A percentile compares a stretch with the other conserved stretches of the same genome.
Conservation (phyloP, 2,888 invertebrate genomes). For the Caenorhabditis parvicauda region DNA sequence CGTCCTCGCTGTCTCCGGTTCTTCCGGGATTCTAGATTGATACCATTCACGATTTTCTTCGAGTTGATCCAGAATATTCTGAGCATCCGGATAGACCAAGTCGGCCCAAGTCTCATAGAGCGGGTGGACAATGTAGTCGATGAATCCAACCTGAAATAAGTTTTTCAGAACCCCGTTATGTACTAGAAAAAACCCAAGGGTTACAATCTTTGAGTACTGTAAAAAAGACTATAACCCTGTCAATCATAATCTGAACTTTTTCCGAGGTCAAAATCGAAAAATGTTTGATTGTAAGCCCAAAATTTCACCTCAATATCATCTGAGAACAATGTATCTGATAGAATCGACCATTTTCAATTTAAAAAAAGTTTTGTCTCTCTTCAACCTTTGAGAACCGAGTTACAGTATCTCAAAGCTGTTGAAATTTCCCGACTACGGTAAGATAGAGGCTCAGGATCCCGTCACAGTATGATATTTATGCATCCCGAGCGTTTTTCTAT, state of each 20-base stretch:
- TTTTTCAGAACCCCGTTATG: neutral
- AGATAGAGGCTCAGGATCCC: too few relatives aligned
- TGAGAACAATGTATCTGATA: neutral
- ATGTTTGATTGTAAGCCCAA: too few relatives aligned
- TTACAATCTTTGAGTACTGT: neutral
- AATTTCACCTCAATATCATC: too few relatives aligned
- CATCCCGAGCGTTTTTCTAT: too few relatives aligned
- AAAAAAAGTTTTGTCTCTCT: too few relatives aligned
- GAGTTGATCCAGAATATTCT: slow-evolving; percentile 92
- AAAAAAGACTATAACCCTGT: neutral
- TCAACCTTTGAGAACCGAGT: too few relatives aligned
- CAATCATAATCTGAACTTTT: neutral
- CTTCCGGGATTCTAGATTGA: slow-evolving; percentile 56
- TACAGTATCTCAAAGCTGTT: too few relatives aligned
- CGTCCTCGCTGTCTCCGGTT: slow-evolving; percentile 37
- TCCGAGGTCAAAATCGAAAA: neutral
- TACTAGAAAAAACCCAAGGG: neutral
- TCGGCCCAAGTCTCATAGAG: slow-evolving; percentile 99
- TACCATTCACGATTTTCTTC: slow-evolving; percentile 81
- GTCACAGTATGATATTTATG: neutral
- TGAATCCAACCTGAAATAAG: slow-evolving; percentile 81
- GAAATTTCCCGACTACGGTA: too few relatives aligned
- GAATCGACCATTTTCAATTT: too few relatives aligned
- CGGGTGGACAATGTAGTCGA: slow-evolving; percentile 98
- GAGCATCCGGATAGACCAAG: slow-evolving; percentile 96